Conservation (phyloP, 2,888 invertebrate species). For the Dioctria linearis region DNA sequence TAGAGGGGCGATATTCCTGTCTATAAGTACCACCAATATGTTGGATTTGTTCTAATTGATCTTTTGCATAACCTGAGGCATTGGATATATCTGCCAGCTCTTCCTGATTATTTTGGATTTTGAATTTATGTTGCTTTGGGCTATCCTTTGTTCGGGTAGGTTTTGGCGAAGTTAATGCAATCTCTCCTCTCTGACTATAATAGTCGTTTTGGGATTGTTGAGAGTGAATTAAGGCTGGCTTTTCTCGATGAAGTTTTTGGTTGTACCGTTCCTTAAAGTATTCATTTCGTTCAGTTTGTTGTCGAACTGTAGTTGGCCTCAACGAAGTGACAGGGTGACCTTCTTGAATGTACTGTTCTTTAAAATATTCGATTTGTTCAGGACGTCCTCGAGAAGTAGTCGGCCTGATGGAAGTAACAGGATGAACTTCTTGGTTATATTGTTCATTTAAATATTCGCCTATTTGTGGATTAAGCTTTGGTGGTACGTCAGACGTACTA, state of each 20-base stretch:
- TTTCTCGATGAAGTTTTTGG: neutral
- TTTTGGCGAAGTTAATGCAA: conserved; percentile 25
- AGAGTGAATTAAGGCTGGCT: neutral
- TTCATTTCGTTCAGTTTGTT: neutral
- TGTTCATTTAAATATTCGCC: neutral
- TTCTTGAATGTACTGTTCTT: neutral
- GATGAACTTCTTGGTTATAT: conserved; percentile 56
- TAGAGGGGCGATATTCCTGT: conserved; percentile 9
- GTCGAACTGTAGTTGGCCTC: conserved; percentile 1
- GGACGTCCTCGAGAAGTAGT: neutral
- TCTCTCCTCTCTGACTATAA: conserved; percentile 3
- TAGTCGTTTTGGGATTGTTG: neutral
- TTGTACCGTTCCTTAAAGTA: neutral
- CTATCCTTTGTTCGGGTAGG: conserved; percentile 13
- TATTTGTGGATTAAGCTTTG: too few species aligned
- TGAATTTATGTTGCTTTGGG: conserved; percentile 14
- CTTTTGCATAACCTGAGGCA: conserved; percentile 1
- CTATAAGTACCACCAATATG: conserved; percentile 8
- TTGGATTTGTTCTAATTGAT: conserved; percentile 21
- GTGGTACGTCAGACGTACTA: too few species aligned
- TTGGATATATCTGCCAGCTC: conserved; percentile 1
- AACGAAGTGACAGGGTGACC: neutral
- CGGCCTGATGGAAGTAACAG: conserved; percentile 60
- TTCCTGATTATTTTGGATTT: conserved; percentile 15
- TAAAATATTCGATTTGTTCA: neutral